A percentile compares a stretch with the other conserved stretches of the same genome.
Evolutionary conservation across 2,113 vertebrate genomes (phyloP).

Genomic region (Albula glossodonta): DNA sequence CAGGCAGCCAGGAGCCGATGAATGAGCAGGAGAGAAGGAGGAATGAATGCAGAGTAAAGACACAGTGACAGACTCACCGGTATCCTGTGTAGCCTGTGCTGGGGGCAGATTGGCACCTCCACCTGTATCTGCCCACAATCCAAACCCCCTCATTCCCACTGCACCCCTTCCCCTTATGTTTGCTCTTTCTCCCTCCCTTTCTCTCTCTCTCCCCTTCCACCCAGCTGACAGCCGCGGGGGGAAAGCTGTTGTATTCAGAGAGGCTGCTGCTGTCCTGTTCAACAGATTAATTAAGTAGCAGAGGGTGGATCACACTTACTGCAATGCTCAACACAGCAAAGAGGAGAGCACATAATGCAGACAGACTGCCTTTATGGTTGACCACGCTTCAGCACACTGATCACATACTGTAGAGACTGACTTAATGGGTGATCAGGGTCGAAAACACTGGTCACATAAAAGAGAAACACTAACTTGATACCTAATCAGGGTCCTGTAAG

Average conservation of each 20-base stretch:
- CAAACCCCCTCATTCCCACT: background rate
- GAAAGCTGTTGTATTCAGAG: background rate
- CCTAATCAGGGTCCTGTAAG: too few relatives aligned
- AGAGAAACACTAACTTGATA: too few relatives aligned
- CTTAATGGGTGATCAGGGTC: too few relatives aligned
- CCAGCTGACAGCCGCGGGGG: background rate
- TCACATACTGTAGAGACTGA: too few relatives aligned
- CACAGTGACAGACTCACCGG: background rate
- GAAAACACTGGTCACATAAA: too few relatives aligned
- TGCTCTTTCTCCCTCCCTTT: background rate
- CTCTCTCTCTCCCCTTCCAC: background rate
- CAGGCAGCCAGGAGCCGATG: slow-evolving; percentile 18
- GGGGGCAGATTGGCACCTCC: background rate
- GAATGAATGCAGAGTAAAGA: slow-evolving; percentile 29
- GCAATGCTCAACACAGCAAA: background rate
- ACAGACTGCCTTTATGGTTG: too few relatives aligned
- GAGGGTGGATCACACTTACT: background rate
- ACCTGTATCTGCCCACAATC: background rate
- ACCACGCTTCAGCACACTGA: too few relatives aligned
- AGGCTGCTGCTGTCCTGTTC: too few relatives aligned
- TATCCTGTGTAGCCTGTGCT: background rate
- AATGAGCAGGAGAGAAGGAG: background rate
- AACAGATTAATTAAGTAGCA: background rate
- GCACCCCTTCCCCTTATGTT: background rate
- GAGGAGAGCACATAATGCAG: background rate